phyloP scores from a whole-genome alignment of 2,797 vertebrate genomes.

The Poeciliopsis turneri region DNA sequence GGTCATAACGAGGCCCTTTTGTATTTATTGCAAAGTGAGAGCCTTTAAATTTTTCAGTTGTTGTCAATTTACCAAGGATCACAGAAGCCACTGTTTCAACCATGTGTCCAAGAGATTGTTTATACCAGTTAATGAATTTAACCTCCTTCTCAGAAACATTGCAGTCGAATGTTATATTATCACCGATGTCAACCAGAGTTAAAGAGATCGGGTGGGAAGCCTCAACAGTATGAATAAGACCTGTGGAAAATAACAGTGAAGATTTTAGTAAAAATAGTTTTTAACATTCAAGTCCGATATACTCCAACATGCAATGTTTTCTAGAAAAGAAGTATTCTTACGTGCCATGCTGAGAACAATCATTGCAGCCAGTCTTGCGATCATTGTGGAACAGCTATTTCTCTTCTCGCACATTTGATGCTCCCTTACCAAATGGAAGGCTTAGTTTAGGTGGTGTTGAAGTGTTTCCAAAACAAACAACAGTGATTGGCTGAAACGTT shows the following conservation, averaged over 20 bases:
- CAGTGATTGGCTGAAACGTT: slow-evolving; percentile 19
- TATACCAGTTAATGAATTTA: slow-evolving; percentile 6
- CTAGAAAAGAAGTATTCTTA: slow-evolving; percentile 6
- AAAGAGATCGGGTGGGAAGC: background rate
- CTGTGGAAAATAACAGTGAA: slow-evolving; percentile 11
- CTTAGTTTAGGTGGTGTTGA: background rate
- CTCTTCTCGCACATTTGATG: slow-evolving; percentile 8
- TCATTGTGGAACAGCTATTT: slow-evolving; percentile 8
- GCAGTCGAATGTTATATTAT: slow-evolving; percentile 19
- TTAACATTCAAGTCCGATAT: background rate
- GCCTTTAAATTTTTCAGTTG: background rate
- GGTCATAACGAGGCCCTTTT: accelerated
- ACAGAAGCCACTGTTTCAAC: background rate
- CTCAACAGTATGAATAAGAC: background rate
- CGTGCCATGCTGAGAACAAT: slow-evolving; percentile 16
- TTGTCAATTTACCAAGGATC: accelerated
- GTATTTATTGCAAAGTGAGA: background rate
- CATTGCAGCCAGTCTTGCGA: background rate
- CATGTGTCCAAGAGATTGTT: slow-evolving; percentile 21
- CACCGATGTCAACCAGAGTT: slow-evolving; percentile 16
- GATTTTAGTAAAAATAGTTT: background rate
- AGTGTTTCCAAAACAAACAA: slow-evolving; percentile 1
- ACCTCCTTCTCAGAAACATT: accelerated
- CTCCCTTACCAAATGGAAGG: slow-evolving; percentile 15
- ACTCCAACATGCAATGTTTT: background rate